Evolutionary conservation across 92 coral and sea anemone genomes (phyloP), one percentile per base, ranked within the genome.

Genomic region (Pocillopora meandrina): DNA sequence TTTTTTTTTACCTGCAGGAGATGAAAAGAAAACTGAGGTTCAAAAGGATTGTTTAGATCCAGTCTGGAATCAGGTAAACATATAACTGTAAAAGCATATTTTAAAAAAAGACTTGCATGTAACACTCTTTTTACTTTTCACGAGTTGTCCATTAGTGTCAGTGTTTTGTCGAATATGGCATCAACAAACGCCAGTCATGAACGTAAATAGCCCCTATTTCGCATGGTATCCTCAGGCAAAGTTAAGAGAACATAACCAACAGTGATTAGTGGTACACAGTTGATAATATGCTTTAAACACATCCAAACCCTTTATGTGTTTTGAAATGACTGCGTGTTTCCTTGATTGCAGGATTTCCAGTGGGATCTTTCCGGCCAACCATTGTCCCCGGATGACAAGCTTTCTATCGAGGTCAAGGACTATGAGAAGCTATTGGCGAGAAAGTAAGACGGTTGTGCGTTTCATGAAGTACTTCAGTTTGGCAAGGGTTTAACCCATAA

Each of bases 351-450:
- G 93, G 84, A 90, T 9, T 77, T 96, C 62, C 91, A 89, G 71
- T 96, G 97, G 95, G 96, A 94, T 58, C 90, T 96, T 36, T 85
- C 91, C 3, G 93, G 95, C 12, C 78, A 89, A 70, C 81, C 96
- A 1, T 78, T 96, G 65, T 78, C 89, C 55, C 89, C 92, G 7
- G 94, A 93, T 65, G 98, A 92, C 74, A 90, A 67, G 68, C 85
- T 96, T 2, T 80, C 88, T 1, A 92, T 96, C 11, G 80, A 90
- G 71, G 98, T 96, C 56, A 94, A 89, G 71, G 98, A 96, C 91
- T 94, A 92, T 90, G 98, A 92, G 63, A 88, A 87, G 73, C 57
- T 94, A 14, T 76, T 82, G 21, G 79, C 68, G 65, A 88, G 90
- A 61, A 94, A 90, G 98, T 96, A 85, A 90, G 94, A 18, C 66